Conservation (phyloP, 2,797 vertebrate genomes). For the Enteromius argenteus region DNA sequence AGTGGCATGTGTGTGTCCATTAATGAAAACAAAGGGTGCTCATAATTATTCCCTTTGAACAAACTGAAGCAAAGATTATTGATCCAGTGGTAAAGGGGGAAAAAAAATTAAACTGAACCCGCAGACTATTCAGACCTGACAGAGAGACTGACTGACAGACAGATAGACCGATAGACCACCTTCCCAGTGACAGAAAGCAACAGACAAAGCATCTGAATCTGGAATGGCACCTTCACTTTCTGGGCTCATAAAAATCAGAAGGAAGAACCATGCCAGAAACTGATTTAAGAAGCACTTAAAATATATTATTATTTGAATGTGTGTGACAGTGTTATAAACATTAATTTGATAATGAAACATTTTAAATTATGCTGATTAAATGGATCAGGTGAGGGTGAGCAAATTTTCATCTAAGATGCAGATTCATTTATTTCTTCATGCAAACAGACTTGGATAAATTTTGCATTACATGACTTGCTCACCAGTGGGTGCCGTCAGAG, state of each 20-base stretch:
- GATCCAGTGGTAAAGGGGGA: neutral
- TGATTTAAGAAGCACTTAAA: neutral
- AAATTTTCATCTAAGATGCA: neutral
- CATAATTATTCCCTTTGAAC: neutral
- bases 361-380: neutral
- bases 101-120: neutral
- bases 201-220: constrained; percentile 8
- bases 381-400: neutral
- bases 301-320: neutral
- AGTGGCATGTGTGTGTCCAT: neutral
- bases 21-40: neutral
- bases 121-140: neutral
- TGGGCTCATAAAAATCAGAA: neutral
- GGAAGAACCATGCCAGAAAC: neutral
- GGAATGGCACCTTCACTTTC: neutral
- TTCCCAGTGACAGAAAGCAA: constrained; percentile 67
- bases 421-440: neutral
- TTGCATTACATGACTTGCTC: neutral
- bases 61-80: neutral
- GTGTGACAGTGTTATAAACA: neutral
- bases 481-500: neutral
- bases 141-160: constrained; percentile 20
- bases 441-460: neutral
- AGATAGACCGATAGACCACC: constrained; percentile 70
- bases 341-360: neutral